Percentiles rank a stretch among this genome's conserved stretches.
phyloP scores from a whole-genome alignment of 2,888 invertebrate species.

The Arrhopalites spinosus region DNA sequence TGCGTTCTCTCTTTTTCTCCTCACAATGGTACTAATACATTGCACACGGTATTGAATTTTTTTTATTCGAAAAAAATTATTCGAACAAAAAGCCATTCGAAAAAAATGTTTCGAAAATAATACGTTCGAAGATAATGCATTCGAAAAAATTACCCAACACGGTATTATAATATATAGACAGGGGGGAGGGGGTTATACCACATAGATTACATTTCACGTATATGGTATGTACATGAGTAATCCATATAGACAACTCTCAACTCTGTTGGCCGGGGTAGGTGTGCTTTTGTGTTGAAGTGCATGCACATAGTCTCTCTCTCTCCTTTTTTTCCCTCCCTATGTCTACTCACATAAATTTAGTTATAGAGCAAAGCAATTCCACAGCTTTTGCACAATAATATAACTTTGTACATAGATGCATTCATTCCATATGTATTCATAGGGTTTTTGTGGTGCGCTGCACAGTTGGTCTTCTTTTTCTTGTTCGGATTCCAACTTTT shows the following conservation, averaged over 20 bases:
- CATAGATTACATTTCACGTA: not conserved
- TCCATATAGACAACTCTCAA: slow-evolving; percentile 23
- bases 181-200: too few species aligned
- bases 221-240: not conserved
- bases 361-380: slow-evolving; percentile 32
- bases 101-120: too few species aligned
- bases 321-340: not conserved
- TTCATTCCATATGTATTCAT: slow-evolving; percentile 12
- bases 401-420: slow-evolving; percentile 30
- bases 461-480: slow-evolving; percentile 33
- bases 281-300: slow-evolving; percentile 13
- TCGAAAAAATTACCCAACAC: too few species aligned
- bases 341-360: slow-evolving; percentile 4
- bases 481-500: slow-evolving; percentile 31
- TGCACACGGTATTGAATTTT: too few species aligned
- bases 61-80: too few species aligned
- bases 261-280: not conserved
- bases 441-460: slow-evolving; percentile 7
- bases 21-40: too few species aligned
- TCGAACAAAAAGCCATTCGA: too few species aligned
- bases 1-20: too few species aligned
- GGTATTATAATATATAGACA: too few species aligned
- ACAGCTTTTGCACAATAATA: slow-evolving; percentile 35
- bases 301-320: slow-evolving; percentile 16
- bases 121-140: too few species aligned